Base-by-base conservation (phyloP, 1,140 invertebrate species). In the Telenomus remus region DNA sequence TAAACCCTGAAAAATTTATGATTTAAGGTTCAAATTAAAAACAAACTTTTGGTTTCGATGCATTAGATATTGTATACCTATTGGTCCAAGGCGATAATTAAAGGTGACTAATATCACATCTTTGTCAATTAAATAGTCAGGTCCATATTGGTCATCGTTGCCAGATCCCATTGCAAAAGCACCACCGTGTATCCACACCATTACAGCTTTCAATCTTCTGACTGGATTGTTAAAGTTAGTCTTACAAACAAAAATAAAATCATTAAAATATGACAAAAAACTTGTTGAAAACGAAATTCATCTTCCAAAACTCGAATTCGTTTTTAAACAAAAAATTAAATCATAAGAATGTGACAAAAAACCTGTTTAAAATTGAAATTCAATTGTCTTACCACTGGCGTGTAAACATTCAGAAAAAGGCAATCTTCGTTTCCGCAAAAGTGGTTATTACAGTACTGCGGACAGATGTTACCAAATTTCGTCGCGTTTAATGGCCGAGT, bases 31-130 rank as follows among this genome's bases (percentile, higher is more conserved):
- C n/a, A 27, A 27, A 27, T 27, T 27, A 6, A 27, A 27, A 27
- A 27, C 19, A 1, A 27, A 27, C 1, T 27, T n/a, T n/a, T n/a
- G n/a, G n/a, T n/a, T n/a, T n/a, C n/a, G n/a, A n/a, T n/a, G n/a
- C n/a, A n/a, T 27, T 27, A 27, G 6, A 27, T 27, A 27, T 27
- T 27, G 19, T 27, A 27, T 27, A 27, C 19, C 19, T 27, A 27
- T 27, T 3, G 19, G 19, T 63, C 92, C 92, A 10, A 93, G 84
- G 35, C 92, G 86, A 80, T 93, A 94, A 74, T 94, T 92, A 42
- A 93, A 86, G 0, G 92, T 92, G 0, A 94, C 91, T 0, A 94
- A 87, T 8, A 93, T 89, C 9, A 92, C 80, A 57, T 89, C 89
- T 72, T 91, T 89, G 8, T 86, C 84, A 15, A 90, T 80, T 0